Base-by-base conservation (phyloP, 1,140 invertebrate species). In the Drosophila takahashii region DNA sequence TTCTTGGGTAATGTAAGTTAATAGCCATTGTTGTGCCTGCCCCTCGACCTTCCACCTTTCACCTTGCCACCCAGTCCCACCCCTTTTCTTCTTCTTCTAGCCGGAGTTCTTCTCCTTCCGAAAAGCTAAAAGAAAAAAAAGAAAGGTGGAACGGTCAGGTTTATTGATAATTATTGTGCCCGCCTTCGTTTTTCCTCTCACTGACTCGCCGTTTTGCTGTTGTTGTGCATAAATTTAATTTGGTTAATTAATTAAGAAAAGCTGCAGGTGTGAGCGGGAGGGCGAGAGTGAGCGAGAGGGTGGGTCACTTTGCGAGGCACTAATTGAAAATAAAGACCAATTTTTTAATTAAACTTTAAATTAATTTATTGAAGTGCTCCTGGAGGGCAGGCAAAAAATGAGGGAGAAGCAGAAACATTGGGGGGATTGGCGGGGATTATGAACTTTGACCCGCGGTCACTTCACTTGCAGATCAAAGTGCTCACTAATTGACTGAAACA, bases 291-390 rank as follows among this genome's bases (percentile, higher is more conserved):
- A 41, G 45, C 4, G 18, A 18, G 69, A 16, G 18, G 34, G 41
- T 11, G 56, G 60, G 56, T 27, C 64, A 65, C 54, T 56, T 51
- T 50, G 64, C 57, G 37, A 8, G 39, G 66, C 62, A 67, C 78
- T 86, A 86, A 86, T 86, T 86, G 83, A 86, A 86, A 86, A 86
- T 86, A 86, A 86, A 81, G 83, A 79, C 83, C 83, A 86, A 87
- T 86, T 86, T 87, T 86, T 87, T 86, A 87, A 86, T 86, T 86
- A 87, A 86, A 87, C 70, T 87, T 86, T 81, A 86, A 86, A 87
- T 86, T 87, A 86, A 87, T 86, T 86, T 87, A 86, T 86, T 87
- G 83, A 87, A 86, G 83, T 87, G 83, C 75, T 78, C 29, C 27
- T 34, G 39, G 53, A 26, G 44, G 41, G 27, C 45, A 9, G 34